phyloP scores from a whole-genome alignment of 2,888 invertebrate genomes.

The Thera obeliscata region DNA sequence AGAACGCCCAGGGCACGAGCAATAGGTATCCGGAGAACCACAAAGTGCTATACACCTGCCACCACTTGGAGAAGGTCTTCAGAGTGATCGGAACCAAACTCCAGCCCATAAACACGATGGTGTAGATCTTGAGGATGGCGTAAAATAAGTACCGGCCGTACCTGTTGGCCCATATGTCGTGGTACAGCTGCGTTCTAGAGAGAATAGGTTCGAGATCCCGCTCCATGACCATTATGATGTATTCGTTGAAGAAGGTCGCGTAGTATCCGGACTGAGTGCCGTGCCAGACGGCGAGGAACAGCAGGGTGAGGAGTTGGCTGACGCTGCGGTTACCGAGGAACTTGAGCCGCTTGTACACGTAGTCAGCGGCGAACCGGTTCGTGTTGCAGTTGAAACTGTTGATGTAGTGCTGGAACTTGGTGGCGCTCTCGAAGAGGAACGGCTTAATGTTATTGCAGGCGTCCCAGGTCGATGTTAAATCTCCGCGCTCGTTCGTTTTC shows the following conservation, averaged over 20 bases:
- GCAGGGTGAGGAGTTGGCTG: conserved; percentile 92
- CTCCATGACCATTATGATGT: conserved; percentile 93
- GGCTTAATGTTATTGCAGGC: conserved; percentile 96
- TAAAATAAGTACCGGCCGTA: conserved; percentile 77
- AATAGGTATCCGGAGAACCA: conserved; percentile 89
- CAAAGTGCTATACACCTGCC: conserved; percentile 85
- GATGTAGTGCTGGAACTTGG: conserved; percentile 94
- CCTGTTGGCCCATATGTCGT: conserved; percentile 69
- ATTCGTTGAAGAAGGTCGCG: conserved; percentile 95
- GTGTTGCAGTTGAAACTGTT: conserved; percentile 98
- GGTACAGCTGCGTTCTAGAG: conserved; percentile 76
- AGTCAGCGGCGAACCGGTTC: conserved; percentile 96
- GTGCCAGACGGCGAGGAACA: conserved; percentile 98
- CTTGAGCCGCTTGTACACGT: conserved; percentile 96
- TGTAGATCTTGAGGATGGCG: conserved; percentile 87
- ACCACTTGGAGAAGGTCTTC: conserved; percentile 88
- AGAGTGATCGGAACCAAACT: conserved; percentile 90
- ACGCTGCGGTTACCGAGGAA: conserved; percentile 93
- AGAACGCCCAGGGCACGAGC: conserved; percentile 87
- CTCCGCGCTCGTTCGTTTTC: conserved; percentile 75
- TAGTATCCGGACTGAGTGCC: conserved; percentile 98
- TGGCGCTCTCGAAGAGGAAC: conserved; percentile 91
- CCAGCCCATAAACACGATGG: conserved; percentile 93
- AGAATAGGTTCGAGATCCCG: conserved; percentile 88
- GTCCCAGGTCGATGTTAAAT: conserved; percentile 87